Evolutionary conservation across 2,113 vertebrate species (phyloP), one percentile per base, ranked within the genome.

Genomic region (Corapipo altera): DNA sequence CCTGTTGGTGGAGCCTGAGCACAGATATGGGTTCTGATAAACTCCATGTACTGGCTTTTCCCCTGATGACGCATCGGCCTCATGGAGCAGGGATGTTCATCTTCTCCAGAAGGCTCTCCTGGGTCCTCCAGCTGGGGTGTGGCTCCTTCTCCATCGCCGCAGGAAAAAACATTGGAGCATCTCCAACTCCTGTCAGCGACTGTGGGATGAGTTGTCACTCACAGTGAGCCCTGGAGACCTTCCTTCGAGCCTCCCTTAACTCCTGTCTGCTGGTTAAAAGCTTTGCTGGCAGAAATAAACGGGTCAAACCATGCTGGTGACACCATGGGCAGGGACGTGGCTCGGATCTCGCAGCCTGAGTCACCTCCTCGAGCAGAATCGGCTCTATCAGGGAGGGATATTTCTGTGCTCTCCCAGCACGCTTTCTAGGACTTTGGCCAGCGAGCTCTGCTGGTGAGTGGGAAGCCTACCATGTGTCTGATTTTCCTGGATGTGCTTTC

Each of bases 401-500:
- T 89, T 94, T 84, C 93, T 6, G 37, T 69, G 94, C 87, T 94
- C 93, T 75, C 91, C 91, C 96, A 95, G 74, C 81, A 65, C 11
- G 61, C 93, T 92, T 95, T 95, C 96, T 95, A 95, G 91, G 94
- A 93, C 89, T 91, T 92, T 91, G 93, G 94, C 96, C 95, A 95
- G 95, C 74, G 57, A 83, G 81, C 93, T 89, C 35, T 85, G 70
- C 94, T 95, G 95, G 87, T 95, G 93, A 93, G 95, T 26, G 57
- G 89, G 94, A 95, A 97, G 89, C 80, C 86, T 93, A 95, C 93
- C 91, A 95, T 67, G 78, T 85, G 93, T 35, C 94, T 81, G 35
- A 87, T 94, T 91, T 97, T 95, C 95, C 91, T 97, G 93, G 96
- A 96, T 96, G 88, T 61, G 69, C 93, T 92, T 81, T 78, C 91